phyloP scores from a whole-genome alignment of 2,113 vertebrate genomes.

The Acanthisitta chloris region DNA sequence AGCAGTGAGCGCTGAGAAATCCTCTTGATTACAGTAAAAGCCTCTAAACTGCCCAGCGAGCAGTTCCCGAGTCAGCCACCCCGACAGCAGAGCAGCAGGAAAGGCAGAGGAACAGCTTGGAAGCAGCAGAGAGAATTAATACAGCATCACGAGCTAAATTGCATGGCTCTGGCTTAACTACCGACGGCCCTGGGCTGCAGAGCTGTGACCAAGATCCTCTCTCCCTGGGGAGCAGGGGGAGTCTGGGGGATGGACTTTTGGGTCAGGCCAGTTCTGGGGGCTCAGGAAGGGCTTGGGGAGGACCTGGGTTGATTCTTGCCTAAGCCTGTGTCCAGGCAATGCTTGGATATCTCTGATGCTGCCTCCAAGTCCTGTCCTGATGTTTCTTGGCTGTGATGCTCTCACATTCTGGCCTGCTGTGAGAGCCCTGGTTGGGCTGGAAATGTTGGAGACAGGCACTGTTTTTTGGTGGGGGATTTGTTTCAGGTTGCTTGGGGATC shows the following conservation, averaged over 20 bases:
- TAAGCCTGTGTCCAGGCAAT: neutral
- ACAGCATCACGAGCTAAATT: neutral
- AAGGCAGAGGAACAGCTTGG: constrained; percentile 36
- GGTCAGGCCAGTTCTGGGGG: neutral
- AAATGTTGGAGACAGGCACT: fast-evolving
- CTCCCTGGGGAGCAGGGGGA: neutral
- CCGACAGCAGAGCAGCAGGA: neutral
- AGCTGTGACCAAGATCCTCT: fast-evolving
- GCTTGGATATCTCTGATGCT: neutral
- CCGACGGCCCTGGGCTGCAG: neutral
- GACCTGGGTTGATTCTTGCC: neutral
- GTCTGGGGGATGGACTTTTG: neutral
- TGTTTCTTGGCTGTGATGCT: neutral
- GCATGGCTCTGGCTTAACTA: neutral
- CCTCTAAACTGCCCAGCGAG: constrained; percentile 8
- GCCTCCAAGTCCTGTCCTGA: neutral
- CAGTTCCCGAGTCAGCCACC: neutral
- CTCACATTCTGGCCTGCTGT: neutral
- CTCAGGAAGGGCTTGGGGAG: neutral
- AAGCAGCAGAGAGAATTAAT: constrained; percentile 19
- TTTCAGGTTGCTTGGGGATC: neutral
- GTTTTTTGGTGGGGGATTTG: neutral
- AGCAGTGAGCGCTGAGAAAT: neutral
- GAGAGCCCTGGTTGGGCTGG: neutral
- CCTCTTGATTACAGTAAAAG: neutral